These are phyloP conservation scores for Triplophysa dalaica DNA, from an alignment of 2,113 vertebrate species.

Conservation along the genomic window DNA sequence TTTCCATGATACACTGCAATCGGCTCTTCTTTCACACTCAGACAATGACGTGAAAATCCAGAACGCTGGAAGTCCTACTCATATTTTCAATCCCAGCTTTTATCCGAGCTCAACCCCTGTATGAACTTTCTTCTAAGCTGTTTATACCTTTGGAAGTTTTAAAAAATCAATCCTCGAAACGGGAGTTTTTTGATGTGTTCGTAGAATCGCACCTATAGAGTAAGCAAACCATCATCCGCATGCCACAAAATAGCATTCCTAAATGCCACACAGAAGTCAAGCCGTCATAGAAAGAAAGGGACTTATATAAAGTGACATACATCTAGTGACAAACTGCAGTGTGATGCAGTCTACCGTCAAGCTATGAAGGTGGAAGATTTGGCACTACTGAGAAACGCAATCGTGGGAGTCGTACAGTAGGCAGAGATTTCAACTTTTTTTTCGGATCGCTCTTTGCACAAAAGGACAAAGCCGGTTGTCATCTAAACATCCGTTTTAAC, in stretches of 20 bases:
- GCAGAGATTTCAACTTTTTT: not conserved
- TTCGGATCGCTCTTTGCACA: not conserved
- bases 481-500: not conserved
- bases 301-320: conserved; percentile 35
- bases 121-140: not conserved
- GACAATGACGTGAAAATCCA: not conserved
- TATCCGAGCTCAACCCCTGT: not conserved
- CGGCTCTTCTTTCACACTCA: not conserved
- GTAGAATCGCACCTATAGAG: not conserved
- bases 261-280: not conserved
- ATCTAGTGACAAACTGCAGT: conserved; percentile 23
- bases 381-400: conserved; percentile 5
- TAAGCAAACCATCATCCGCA: conserved; percentile 5
- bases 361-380: conserved; percentile 27
- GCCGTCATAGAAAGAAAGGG: not conserved
- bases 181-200: not conserved
- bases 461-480: not conserved
- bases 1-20: not conserved
- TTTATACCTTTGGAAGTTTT: conserved; percentile 1
- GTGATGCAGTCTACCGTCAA: conserved; percentile 3
- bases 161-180: conserved; percentile 29
- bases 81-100: not conserved
- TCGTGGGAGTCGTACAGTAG: conserved; percentile 3
- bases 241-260: not conserved
- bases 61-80: not conserved